Base-by-base conservation (phyloP, 1,140 invertebrate species). In the Drosophila nigrodunni region DNA sequence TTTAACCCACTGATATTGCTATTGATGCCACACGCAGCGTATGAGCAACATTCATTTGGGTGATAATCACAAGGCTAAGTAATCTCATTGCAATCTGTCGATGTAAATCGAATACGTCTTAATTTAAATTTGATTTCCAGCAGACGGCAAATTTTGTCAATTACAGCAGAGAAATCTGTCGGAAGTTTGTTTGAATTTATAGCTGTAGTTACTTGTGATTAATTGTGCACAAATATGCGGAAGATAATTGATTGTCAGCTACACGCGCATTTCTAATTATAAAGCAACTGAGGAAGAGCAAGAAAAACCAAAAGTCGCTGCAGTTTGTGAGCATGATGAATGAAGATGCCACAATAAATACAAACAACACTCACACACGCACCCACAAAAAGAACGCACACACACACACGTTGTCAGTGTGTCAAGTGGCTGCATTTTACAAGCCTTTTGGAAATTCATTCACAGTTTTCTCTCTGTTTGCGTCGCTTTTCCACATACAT, bases 381-480 rank as follows among this genome's bases (percentile, higher is more conserved):
- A 54, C 47, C 25, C 25, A 30, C 25, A 5, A 30, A 30, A 6
- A 30, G 6, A 6, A 44, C 68, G 47, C 55, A 47, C 52, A 61
- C 57, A 62, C 44, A 54, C 54, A 54, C 39, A 59, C 7, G 1
- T 21, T 54, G 46, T 44, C 47, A 75, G 35, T 69, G 59, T 77
- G 74, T 74, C 78, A 80, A 80, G 76, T 80, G 78, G 61, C 71
- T 80, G 66, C 76, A 75, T 75, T 78, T 78, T 71, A 67, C 78
- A 78, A 71, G 70, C 74, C 69, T 66, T 66, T 66, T 59, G 21
- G 44, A 55, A 37, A 67, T 44, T 57, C 64, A 30, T 30, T 55
- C 76, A 60, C 61, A 69, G 59, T 71, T 55, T 55, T 60, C 58
- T 61, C 39, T 15, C 15, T 57, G n/a, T 62, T n/a, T 21, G 7